A percentile compares a stretch with the other conserved stretches of the same genome.
phyloP scores from a whole-genome alignment of 2,888 invertebrate genomes.

The Watsonalla cultraria region DNA sequence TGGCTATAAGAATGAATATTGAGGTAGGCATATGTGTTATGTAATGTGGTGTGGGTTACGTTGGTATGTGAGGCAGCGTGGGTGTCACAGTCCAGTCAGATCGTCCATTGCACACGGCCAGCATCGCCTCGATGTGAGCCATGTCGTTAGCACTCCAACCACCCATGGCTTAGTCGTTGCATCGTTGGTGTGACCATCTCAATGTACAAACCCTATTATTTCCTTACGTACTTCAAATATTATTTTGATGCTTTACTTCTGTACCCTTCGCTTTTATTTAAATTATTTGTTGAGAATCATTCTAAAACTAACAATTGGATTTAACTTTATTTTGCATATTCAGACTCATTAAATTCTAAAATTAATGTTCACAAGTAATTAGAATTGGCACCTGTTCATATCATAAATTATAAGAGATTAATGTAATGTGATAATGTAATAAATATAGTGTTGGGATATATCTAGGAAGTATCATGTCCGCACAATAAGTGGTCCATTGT shows the following conservation, averaged over 20 bases:
- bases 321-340: conserved; percentile 54
- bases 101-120: conserved; percentile 53
- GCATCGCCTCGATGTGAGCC: conserved; percentile 64
- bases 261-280: conserved; percentile 25
- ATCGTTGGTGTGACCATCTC: conserved; percentile 64
- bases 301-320: conserved; percentile 54
- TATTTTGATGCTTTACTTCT: conserved; percentile 54
- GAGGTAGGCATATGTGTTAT: no score
- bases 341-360: conserved; percentile 39
- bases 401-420: conserved; percentile 5
- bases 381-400: conserved; percentile 60
- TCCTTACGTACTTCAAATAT: conserved; percentile 49
- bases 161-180: conserved; percentile 72
- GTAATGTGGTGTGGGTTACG: conserved; percentile 28
- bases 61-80: conserved; percentile 39
- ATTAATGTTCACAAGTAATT: conserved; percentile 40
- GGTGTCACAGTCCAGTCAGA: conserved; percentile 45
- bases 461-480: not conserved
- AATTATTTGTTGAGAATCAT: conserved; percentile 41
- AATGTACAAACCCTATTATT: conserved; percentile 45
- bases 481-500: not conserved
- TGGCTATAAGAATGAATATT: not conserved
- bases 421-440: not conserved
- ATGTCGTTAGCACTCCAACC: conserved; percentile 58
- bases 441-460: not conserved